phyloP scores from a whole-genome alignment of 2,797 vertebrate species.

The Myiotriccus ornatus region DNA sequence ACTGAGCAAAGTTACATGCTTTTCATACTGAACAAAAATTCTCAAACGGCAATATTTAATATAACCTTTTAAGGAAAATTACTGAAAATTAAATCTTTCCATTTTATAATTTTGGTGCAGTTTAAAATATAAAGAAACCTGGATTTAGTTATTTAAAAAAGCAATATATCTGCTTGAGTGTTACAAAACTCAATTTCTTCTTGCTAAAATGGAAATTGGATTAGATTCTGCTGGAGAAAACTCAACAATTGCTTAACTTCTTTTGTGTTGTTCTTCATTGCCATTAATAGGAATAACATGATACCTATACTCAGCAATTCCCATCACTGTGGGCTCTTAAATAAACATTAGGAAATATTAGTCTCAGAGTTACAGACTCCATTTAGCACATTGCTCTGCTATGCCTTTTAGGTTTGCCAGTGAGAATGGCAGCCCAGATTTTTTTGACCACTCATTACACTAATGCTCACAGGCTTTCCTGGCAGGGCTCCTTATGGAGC shows the following conservation, averaged over 20 bases:
- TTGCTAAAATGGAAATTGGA: conserved; percentile 65
- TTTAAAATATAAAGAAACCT: not conserved
- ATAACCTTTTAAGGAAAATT: not conserved
- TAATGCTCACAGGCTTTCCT: not conserved
- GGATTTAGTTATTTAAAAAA: not conserved
- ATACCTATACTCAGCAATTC: conserved; percentile 12
- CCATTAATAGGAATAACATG: conserved; percentile 37
- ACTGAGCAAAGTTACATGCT: not conserved
- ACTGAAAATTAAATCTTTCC: not conserved
- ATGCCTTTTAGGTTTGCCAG: not conserved
- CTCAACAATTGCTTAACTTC: conserved; percentile 45
- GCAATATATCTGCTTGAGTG: not conserved
- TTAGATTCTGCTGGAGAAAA: conserved; percentile 30
- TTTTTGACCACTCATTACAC: not conserved
- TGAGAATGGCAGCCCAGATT: not conserved
- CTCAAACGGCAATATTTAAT: not conserved
- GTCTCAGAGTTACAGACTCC: not conserved
- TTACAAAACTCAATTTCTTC: not conserved
- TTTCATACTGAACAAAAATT: not conserved
- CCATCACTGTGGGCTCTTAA: conserved; percentile 12
- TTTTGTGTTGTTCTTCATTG: conserved; percentile 27
- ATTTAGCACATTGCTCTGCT: not conserved
- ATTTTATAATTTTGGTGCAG: not conserved
- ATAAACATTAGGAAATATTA: conserved; percentile 50
- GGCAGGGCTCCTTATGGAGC: not conserved